Base-by-base conservation (phyloP, 92 coral and sea anemone genomes). In the Anthopleura xanthogrammica region DNA sequence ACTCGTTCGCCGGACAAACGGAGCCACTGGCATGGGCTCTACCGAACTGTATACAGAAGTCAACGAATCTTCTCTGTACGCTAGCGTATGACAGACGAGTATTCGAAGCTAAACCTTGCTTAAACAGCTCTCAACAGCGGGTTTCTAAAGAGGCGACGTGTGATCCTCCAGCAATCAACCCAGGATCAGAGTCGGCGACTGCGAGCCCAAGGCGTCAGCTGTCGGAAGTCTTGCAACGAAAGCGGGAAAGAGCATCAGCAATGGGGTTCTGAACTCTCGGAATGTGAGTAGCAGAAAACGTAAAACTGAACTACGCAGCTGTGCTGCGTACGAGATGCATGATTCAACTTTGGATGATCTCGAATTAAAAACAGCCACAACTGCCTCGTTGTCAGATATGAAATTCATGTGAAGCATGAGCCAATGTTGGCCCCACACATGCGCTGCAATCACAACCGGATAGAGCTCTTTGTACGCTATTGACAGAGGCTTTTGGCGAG, bases 381-480 rank as follows among this genome's bases (percentile, higher is more conserved):
- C 70, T 4, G 70, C 24, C 29, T 62, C 70, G 7, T 62, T 62
- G 70, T 62, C 70, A 5, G 54, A 43, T n/a, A 60, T 43, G 16
- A 75, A 75, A 6, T 43, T 12, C 12, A 75, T 29, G 7, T 52
- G 78, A 7, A 43, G 52, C 13, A 29, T 58, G 58, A 5, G 20
- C 12, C 84, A 62, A 68, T 10, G 7, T 12, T 7, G 43, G 41
- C 85, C 43, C 78, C 83, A 79, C 2, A 82, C 39, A 14, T 77
- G 71, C 48, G 79, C 75, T 4, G 80, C 79, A 20, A 78, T 36
- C 55, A 81, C 86, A 10, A 81, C 89, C 0, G 85, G 77, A 43
- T 80, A 86, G 3, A 80, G 58, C 77, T 86, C 89, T 29, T 86
- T 86, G 81, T 86, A 86, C 0, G 89, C 82, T 19, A 86, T 86